Base-by-base conservation (phyloP, 1,140 invertebrate species). In the Solenopsis fugax region DNA sequence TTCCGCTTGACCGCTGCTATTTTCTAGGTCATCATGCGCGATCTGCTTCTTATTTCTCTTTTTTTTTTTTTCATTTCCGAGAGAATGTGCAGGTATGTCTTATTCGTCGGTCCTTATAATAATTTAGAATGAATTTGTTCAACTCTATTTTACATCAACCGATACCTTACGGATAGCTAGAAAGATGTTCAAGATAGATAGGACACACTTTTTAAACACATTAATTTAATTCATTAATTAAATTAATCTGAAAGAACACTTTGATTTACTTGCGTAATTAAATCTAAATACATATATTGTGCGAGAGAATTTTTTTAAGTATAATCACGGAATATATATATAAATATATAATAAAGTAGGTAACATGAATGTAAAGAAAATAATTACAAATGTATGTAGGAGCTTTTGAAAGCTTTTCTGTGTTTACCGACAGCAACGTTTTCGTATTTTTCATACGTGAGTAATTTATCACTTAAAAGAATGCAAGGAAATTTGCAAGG, bases 21-120 rank as follows among this genome's bases (percentile, higher is more conserved):
- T 85, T 78, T 85, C 73, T 52, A 78, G 50, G 73, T 84, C 69
- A 58, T 34, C 73, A 48, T 45, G 48, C 37, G 37, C 45, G 58
- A 72, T 67, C 16, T 64, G 52, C 41, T 73, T 29, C 6, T 52
- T 24, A 29, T 71, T 81, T 52, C 52, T n/a, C n/a, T 48, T 52
- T 13, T 4, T 5, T 50, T 52, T 41, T 24, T 56, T 4, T 21
- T 34, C 21, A n/a, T 69, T 69, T 58, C 18, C 50, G 69, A 67
- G 37, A 41, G 21, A 64, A 50, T 21, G 34, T 24, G 29, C 12
- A 13, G 21, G 18, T 16, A 9, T 13, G 45, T 62, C 9, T 34
- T 7, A 24, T 16, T 18, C 7, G 52, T 9, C 52, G 6, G 12
- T 6, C 4, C n/a, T 81, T 29, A n/a, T n/a, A 37, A 41, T 10